A percentile compares a stretch with the other conserved stretches of the same genome.
Conservation (phyloP, 2,888 invertebrate species). For the Ophioninae sp. region DNA sequence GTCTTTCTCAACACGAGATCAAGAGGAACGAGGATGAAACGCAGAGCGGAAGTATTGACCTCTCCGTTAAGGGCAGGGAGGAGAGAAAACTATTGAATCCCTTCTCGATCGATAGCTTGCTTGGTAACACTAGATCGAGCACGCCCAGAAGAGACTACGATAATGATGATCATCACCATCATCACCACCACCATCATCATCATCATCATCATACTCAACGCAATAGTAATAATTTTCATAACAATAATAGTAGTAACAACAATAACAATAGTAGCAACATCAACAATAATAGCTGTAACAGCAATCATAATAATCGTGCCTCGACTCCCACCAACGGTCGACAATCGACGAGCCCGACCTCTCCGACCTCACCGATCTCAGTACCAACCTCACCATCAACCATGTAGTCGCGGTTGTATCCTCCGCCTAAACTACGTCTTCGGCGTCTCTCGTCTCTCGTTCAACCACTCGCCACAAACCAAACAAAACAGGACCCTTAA, state of each 20-base stretch:
- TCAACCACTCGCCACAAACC: background rate
- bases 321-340: conserved; percentile 75
- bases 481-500: background rate
- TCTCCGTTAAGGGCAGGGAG: conserved; percentile 82
- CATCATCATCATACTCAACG: conserved; percentile 62
- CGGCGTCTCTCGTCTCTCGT: background rate
- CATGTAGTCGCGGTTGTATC: conserved; percentile 71
- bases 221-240: conserved; percentile 21
- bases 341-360: conserved; percentile 74
- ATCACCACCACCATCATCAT: conserved; percentile 49
- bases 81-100: conserved; percentile 89
- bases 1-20: conserved; percentile 52
- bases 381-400: conserved; percentile 76
- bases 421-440: background rate
- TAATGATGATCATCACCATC: conserved; percentile 68
- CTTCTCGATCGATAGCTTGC: conserved; percentile 94
- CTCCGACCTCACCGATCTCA: conserved; percentile 75
- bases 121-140: conserved; percentile 79
- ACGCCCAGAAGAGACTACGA: conserved; percentile 62
- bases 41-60: conserved; percentile 79
- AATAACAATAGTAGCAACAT: conserved; percentile 29
- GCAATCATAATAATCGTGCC: conserved; percentile 71
- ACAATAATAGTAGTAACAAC: conserved; percentile 29
- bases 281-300: conserved; percentile 43
- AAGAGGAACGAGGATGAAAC: conserved; percentile 75